These are phyloP conservation scores for Dolichoris vasculosae DNA, from an alignment of 1,140 invertebrate species.

Conservation along the genomic window DNA sequence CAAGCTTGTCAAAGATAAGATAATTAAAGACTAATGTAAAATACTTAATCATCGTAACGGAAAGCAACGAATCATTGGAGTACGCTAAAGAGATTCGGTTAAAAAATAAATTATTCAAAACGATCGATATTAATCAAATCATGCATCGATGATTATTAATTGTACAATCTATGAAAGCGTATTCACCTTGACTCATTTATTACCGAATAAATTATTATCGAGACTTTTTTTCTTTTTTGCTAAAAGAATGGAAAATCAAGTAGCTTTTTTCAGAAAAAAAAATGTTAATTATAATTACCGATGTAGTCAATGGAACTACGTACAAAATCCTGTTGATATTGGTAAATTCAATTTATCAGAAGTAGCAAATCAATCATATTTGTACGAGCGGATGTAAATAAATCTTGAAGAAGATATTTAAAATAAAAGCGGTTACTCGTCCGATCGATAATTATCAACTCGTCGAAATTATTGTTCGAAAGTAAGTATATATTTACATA, in stretches of 20 bases:
- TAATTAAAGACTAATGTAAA: not conserved
- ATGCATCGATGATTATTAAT: not conserved
- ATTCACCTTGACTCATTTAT: slow-evolving; percentile 4
- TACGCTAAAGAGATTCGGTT: not conserved
- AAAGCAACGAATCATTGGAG: not conserved
- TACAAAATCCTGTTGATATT: not conserved
- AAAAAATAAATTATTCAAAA: slow-evolving; percentile 2
- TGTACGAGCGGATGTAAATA: not conserved
- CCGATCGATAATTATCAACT: no score
- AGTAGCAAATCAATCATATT: not conserved
- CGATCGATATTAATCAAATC: not conserved
- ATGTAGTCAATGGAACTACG: not conserved
- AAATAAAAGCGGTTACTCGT: not conserved
- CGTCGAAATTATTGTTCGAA: no score
- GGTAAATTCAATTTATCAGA: not conserved
- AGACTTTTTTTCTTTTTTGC: not conserved
- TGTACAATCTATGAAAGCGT: not conserved
- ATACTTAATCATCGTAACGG: slow-evolving; percentile 4
- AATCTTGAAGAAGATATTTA: no score
- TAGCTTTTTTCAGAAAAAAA: not conserved
- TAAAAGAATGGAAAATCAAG: not conserved
- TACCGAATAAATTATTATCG: not conserved
- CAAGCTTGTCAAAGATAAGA: not conserved
- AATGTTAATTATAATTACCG: not conserved
- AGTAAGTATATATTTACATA: no score